Conservation (phyloP, 2,888 invertebrate species). For the Orchesella flavescens region DNA sequence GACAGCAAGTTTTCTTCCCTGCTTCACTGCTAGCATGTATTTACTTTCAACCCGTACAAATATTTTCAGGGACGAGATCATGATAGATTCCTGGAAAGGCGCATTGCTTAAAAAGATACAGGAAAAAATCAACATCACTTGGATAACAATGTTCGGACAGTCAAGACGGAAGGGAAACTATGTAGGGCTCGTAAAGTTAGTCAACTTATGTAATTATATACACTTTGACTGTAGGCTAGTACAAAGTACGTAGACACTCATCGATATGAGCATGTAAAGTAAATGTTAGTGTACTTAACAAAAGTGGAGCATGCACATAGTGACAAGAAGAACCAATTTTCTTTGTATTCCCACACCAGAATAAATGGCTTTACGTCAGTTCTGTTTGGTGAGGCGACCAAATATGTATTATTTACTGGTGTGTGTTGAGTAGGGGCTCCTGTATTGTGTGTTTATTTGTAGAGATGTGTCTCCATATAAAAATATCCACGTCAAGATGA, state of each 20-base stretch:
- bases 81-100: too few relatives aligned
- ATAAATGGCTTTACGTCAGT: constrained; percentile 34
- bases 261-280: not conserved
- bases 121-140: too few relatives aligned
- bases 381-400: constrained; percentile 3
- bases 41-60: too few relatives aligned
- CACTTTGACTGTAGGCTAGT: not conserved
- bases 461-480: not conserved
- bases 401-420: not conserved
- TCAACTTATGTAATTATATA: not conserved
- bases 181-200: not conserved
- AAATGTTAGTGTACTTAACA: not conserved
- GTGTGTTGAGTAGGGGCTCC: not conserved
- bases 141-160: too few relatives aligned
- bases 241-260: not conserved
- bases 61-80: too few relatives aligned
- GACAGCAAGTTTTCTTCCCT: too few relatives aligned
- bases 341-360: constrained; percentile 38
- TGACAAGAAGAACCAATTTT: constrained; percentile 42
- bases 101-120: too few relatives aligned
- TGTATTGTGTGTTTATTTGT: not conserved
- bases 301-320: not conserved
- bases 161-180: too few relatives aligned
- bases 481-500: not conserved
- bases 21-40: too few relatives aligned